Conservation (phyloP, 1,140 invertebrate species). For the Drosophila jambulina region DNA sequence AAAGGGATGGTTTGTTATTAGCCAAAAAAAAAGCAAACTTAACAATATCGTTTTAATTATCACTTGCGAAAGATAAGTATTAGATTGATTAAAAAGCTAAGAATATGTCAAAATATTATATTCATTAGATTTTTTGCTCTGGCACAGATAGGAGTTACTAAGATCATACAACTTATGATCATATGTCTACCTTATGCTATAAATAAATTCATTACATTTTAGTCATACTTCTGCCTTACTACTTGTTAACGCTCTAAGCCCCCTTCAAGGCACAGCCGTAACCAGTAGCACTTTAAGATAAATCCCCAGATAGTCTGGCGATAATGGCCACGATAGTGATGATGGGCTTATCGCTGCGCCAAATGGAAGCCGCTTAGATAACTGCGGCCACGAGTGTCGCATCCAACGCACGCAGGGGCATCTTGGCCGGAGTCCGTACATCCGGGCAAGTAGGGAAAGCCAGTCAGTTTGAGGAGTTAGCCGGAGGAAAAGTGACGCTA, state of each 20-base stretch:
- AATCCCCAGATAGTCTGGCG: constrained; percentile 54
- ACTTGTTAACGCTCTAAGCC: neutral
- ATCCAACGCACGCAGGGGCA: constrained; percentile 44
- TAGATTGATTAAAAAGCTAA: neutral
- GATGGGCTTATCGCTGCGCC: constrained; percentile 70
- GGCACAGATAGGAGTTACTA: neutral
- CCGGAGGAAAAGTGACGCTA: constrained; percentile 40
- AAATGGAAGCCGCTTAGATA: constrained; percentile 71
- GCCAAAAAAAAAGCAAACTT: neutral
- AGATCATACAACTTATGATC: no score
- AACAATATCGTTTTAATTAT: neutral
- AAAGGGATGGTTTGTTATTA: neutral
- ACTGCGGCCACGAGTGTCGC: constrained; percentile 58
- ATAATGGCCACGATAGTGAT: constrained; percentile 46
- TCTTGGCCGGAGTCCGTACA: constrained; percentile 5
- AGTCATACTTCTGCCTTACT: neutral
- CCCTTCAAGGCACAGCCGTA: constrained; percentile 12
- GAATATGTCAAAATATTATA: neutral
- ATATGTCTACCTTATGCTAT: no score
- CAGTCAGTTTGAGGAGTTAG: constrained; percentile 14
- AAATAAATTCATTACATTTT: no score
- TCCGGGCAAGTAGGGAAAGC: constrained; percentile 19
- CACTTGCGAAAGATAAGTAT: neutral
- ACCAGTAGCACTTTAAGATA: constrained; percentile 63
- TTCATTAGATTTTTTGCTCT: neutral